Evolutionary conservation across 1,140 invertebrate species (phyloP), one percentile per base, ranked within the genome.

Genomic region (Rhopalosiphum padi): DNA sequence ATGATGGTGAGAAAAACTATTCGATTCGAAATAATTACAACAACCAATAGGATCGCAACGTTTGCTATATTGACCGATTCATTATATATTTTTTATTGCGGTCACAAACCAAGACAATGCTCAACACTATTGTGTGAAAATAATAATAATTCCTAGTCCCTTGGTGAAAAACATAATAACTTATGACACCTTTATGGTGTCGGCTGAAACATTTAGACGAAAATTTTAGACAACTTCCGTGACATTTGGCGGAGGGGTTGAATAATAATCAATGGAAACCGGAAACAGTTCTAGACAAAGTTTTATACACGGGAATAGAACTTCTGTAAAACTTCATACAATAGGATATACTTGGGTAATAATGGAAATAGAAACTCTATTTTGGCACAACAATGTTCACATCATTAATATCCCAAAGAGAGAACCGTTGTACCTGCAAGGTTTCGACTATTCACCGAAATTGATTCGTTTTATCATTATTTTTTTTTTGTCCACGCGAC

Each of bases 311-410:
- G 30, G 46, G 30, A 15, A 87, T 48, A 35, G 46, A 48, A 48
- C 30, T 87, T 87, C 25, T 87, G 48, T 87, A 87, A 48, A 87
- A 87, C 86, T 87, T 48, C 86, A 22, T 35, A 87, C 43, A 87
- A 87, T 48, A 35, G 43, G 86, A 48, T 87, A n/a, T 35, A 87
- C 43, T 48, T 15, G 86, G 86, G n/a, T 87, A 48, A 48, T 87
- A 87, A n/a, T 87, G 86, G 46, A 48, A 48, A 87, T 87, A 35
- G 86, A 87, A 87, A 87, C 86, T 87, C 86, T 87, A 87, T 35
- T 87, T 87, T 51, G 86, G 86, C 86, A 87, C 43, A 87, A 87
- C 43, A 87, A 87, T 87, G 25, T 87, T 87, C 30, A 25, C 37
- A 87, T 87, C 30, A 48, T 87, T 48, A 87, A 87, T 87, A 87